These are phyloP conservation scores for Macheiramphus alcinus DNA, from an alignment of 2,113 vertebrate species.

Conservation along the genomic window DNA sequence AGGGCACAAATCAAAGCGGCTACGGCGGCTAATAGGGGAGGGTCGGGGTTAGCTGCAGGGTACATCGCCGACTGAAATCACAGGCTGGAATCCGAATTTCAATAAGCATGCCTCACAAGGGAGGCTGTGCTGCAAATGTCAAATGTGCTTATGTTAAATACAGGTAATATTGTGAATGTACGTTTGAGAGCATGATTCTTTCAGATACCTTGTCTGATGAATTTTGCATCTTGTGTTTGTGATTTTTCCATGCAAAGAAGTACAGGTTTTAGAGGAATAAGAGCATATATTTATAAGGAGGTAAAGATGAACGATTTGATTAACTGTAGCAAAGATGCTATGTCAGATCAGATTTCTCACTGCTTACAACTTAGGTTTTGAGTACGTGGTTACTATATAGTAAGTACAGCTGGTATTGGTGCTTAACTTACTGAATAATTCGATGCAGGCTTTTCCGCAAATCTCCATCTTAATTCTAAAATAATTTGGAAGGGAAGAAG, in stretches of 20 bases:
- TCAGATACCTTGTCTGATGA: constrained; percentile 5
- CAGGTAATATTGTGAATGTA: neutral
- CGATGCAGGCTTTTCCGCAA: neutral
- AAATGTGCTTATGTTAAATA: constrained; percentile 23
- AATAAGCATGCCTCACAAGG: neutral
- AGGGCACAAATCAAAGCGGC: neutral
- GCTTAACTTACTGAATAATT: neutral
- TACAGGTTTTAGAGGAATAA: neutral
- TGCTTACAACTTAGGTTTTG: neutral
- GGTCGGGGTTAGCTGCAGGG: neutral
- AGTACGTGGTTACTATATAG: neutral
- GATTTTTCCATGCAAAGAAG: neutral
- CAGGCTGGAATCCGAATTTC: neutral
- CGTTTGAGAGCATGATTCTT: neutral
- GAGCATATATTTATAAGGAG: neutral
- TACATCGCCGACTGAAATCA: neutral
- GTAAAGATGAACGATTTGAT: neutral
- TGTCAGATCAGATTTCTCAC: constrained; percentile 30
- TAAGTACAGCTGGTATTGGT: neutral
- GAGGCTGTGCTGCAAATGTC: constrained; percentile 7
- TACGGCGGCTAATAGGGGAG: neutral
- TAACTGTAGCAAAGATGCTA: neutral
- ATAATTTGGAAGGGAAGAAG: neutral
- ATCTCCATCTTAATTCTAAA: constrained; percentile 22
- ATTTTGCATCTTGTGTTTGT: constrained; percentile 21